Conservation (phyloP, 2,113 vertebrate genomes). For the Sialia sialis region DNA sequence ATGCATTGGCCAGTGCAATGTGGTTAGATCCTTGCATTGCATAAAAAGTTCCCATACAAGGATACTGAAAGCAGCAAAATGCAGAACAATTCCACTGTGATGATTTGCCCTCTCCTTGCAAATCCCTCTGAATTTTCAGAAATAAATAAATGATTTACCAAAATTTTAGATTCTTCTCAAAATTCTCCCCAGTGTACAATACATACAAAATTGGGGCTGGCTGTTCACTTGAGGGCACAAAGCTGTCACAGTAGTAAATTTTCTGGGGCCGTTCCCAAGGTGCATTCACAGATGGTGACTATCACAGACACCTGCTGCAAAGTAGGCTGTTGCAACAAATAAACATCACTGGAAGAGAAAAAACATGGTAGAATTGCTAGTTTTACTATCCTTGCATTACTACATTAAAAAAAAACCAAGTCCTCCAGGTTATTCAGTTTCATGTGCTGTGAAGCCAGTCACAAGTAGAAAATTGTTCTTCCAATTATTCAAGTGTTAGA, state of each 20-base stretch:
- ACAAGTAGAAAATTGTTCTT: not conserved
- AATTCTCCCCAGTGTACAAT: not conserved
- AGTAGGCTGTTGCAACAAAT: not conserved
- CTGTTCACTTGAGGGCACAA: not conserved
- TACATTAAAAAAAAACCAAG: not conserved
- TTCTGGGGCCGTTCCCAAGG: not conserved
- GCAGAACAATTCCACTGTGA: not conserved
- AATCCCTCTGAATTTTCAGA: not conserved
- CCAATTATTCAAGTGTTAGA: not conserved
- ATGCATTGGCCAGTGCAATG: not conserved
- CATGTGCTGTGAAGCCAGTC: rapidly evolving
- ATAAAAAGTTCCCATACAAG: not conserved
- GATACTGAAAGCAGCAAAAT: not conserved
- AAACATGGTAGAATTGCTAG: not conserved
- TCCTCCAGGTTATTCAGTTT: not conserved
- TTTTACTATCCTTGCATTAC: not conserved
- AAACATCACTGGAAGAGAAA: not conserved
- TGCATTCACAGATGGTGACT: not conserved
- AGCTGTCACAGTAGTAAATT: not conserved
- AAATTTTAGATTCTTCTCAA: not conserved
- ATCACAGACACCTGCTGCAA: not conserved
- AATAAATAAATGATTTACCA: not conserved
- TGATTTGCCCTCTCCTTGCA: not conserved
- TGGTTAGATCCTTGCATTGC: not conserved
- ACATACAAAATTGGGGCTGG: not conserved